Conservation (phyloP, 2,113 vertebrate genomes). For the Diadophis punctatus region DNA sequence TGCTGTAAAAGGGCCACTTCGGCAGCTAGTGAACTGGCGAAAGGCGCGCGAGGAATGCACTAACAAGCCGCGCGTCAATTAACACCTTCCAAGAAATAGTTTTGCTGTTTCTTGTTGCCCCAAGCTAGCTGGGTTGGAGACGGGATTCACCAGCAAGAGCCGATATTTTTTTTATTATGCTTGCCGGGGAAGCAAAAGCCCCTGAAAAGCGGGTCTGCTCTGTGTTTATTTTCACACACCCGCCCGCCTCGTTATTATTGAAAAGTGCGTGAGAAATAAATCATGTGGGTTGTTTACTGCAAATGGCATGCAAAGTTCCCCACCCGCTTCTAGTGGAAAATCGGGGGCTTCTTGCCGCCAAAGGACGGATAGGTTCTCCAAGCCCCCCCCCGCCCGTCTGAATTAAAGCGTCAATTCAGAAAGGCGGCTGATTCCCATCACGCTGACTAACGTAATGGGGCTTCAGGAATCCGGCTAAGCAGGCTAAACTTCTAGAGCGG, state of each 20-base stretch:
- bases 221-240: too few species aligned
- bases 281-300: neutral
- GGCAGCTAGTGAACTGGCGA: neutral
- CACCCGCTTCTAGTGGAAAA: neutral
- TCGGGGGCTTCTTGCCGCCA: neutral
- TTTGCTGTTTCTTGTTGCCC: neutral
- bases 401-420: neutral
- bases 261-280: neutral
- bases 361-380: neutral
- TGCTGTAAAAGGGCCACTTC: neutral
- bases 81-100: neutral
- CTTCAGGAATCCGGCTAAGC: conserved; percentile 3
- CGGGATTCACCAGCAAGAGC: too few species aligned
- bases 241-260: neutral
- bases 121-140: neutral
- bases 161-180: too few species aligned
- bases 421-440: neutral
- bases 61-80: neutral
- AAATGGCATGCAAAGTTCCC: neutral
- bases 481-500: neutral
- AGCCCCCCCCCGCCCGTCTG: neutral
- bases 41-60: neutral
- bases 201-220: neutral
- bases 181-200: neutral
- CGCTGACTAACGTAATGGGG: neutral